phyloP scores from a whole-genome alignment of 2,113 vertebrate species.

The Phalacrocorax pelagicus region DNA sequence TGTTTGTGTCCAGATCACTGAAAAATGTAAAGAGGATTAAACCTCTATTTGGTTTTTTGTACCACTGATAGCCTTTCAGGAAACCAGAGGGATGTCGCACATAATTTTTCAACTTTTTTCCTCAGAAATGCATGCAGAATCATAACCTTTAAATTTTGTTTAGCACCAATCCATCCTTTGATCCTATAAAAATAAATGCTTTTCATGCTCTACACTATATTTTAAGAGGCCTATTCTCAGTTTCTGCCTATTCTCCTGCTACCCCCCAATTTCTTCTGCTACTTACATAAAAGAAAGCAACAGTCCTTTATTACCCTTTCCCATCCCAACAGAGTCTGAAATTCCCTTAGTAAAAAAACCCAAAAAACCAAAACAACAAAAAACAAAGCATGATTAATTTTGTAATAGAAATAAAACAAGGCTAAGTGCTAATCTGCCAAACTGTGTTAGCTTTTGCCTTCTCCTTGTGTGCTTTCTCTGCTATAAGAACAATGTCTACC shows the following conservation, averaged over 20 bases:
- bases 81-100: neutral
- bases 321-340: neutral
- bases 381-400: neutral
- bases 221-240: neutral
- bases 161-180: neutral
- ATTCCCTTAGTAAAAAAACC: neutral
- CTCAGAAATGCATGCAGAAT: neutral
- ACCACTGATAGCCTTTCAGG: neutral
- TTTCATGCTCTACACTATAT: neutral
- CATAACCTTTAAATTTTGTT: neutral
- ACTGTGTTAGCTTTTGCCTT: neutral
- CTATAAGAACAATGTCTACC: neutral
- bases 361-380: neutral
- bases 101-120: neutral
- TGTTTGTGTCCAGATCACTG: neutral
- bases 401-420: neutral
- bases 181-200: neutral
- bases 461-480: neutral
- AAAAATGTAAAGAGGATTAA: neutral
- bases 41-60: accelerated
- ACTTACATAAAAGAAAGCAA: neutral
- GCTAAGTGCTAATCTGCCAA: neutral
- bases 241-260: neutral
- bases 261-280: neutral
- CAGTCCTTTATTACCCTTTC: neutral